Conservation (phyloP, 2,888 invertebrate species). For the Polymixis lichenea region DNA sequence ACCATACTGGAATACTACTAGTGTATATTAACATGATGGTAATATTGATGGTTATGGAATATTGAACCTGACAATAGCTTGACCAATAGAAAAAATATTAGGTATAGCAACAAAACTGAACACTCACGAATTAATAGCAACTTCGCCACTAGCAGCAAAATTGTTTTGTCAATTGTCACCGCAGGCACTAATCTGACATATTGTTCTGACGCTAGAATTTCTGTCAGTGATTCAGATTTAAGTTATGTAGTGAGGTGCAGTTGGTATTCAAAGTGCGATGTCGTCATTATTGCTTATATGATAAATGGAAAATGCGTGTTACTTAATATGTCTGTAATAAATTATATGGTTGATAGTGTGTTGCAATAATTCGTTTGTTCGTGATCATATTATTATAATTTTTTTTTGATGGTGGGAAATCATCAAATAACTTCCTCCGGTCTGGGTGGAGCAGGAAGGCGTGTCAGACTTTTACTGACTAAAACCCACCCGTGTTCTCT, state of each 20-base stretch:
- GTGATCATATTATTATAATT: constrained; percentile 2
- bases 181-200: constrained; percentile 23
- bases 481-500: no score
- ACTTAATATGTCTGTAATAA: constrained; percentile 21
- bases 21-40: no score
- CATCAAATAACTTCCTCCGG: no score
- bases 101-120: no score
- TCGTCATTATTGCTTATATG: constrained; percentile 34
- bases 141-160: background rate
- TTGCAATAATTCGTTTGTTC: constrained; percentile 27
- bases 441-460: no score
- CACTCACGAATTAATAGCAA: background rate
- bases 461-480: no score
- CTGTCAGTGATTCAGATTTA: constrained; percentile 43
- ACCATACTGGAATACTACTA: no score
- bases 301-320: constrained; percentile 42
- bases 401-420: no score
- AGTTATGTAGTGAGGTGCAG: constrained; percentile 27
- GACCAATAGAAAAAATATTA: no score
- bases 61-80: no score
- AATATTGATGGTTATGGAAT: no score
- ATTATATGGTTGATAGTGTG: constrained; percentile 24
- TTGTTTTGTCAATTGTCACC: constrained; percentile 17
- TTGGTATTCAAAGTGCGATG: constrained; percentile 30
- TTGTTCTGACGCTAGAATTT: constrained; percentile 31